Evolutionary conservation across 2,113 vertebrate species (phyloP).

Genomic region (Mobula birostris): DNA sequence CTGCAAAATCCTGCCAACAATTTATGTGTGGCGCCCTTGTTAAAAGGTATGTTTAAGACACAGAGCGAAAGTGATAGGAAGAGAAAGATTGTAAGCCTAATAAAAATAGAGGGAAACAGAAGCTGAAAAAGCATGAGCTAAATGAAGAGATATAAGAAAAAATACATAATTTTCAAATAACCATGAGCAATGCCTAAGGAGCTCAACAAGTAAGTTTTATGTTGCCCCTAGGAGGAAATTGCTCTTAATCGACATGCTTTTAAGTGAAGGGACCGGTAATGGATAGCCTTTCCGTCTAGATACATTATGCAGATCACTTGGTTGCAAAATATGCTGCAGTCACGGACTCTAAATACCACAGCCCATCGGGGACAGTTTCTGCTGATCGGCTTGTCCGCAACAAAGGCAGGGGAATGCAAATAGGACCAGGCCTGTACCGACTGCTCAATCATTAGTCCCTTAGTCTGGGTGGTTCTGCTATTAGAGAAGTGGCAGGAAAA

Average conservation of each 20-base stretch:
- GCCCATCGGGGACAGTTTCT: conserved; percentile 3
- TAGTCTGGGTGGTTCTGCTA: background rate
- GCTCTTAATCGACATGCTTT: conserved; percentile 23
- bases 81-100: background rate
- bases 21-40: too few species aligned
- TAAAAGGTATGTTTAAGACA: too few species aligned
- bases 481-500: background rate
- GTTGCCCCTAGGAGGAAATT: conserved; percentile 25
- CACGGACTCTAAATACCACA: background rate
- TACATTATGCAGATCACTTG: conserved; percentile 2
- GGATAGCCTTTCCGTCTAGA: background rate
- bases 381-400: background rate
- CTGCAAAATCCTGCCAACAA: too few species aligned
- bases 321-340: conserved; percentile 12
- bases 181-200: background rate
- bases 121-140: background rate
- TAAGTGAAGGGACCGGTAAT: conserved; percentile 19
- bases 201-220: background rate
- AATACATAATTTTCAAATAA: background rate
- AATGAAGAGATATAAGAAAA: background rate
- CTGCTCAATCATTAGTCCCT: background rate
- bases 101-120: background rate
- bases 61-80: background rate
- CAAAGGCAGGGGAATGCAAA: background rate
- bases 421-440: background rate